Conservation (phyloP, 2,113 vertebrate genomes). For the Oceanites oceanicus region DNA sequence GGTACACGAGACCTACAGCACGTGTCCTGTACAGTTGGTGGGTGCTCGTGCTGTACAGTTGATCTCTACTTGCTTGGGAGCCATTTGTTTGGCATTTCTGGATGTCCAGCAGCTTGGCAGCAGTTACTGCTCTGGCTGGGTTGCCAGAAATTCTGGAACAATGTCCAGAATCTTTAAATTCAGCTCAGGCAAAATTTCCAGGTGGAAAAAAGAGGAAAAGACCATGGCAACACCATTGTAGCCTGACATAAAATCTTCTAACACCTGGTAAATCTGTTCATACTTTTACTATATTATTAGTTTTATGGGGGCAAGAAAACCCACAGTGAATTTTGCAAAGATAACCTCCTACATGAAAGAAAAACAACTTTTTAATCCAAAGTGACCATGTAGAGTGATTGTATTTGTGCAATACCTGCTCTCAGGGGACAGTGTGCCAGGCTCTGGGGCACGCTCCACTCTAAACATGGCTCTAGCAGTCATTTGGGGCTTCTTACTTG, state of each 20-base stretch:
- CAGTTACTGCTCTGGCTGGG: neutral
- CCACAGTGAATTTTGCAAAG: neutral
- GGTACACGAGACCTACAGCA: neutral
- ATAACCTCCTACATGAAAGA: neutral
- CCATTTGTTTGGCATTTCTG: neutral
- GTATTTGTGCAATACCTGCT: neutral
- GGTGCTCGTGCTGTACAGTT: neutral
- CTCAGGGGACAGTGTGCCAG: neutral
- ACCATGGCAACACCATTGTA: fast-evolving
- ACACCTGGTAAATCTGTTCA: neutral
- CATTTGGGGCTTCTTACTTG: neutral
- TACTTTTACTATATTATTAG: neutral
- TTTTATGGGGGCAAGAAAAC: neutral
- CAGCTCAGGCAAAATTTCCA: neutral
- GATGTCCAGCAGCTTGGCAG: neutral
- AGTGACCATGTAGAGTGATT: neutral
- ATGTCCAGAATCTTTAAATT: neutral
- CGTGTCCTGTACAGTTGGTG: neutral
- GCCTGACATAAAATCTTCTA: neutral
- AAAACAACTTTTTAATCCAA: neutral
- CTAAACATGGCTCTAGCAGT: neutral
- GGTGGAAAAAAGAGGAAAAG: neutral
- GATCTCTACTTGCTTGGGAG: neutral
- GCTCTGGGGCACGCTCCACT: neutral
- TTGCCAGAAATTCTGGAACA: neutral